Percentiles rank a stretch among this genome's conserved stretches.
phyloP scores from a whole-genome alignment of 1,140 invertebrate genomes.

The Venustaconcha ellipsiformis region DNA sequence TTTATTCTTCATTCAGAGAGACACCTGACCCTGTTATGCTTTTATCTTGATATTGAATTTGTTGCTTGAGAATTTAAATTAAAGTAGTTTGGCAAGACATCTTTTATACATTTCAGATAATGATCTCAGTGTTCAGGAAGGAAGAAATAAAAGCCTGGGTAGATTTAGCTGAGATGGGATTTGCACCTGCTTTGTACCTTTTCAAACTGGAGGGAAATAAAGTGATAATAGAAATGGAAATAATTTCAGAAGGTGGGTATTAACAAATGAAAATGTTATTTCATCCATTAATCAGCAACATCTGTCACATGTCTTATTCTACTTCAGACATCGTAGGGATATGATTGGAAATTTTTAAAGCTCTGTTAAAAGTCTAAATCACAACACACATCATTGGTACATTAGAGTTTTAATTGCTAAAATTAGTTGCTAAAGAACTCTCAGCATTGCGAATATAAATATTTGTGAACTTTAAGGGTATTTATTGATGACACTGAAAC shows the following conservation, averaged over 20 bases:
- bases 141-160: slow-evolving; percentile 31
- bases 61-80: background rate
- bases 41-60: background rate
- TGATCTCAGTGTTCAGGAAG: slow-evolving; percentile 25
- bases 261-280: background rate
- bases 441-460: too few species aligned
- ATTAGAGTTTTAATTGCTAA: too few species aligned
- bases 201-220: slow-evolving; percentile 26
- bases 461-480: too few species aligned
- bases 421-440: too few species aligned
- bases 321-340: too few species aligned
- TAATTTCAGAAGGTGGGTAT: slow-evolving; percentile 26
- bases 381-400: too few species aligned
- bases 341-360: too few species aligned
- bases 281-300: background rate
- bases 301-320: too few species aligned
- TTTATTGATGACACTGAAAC: too few species aligned
- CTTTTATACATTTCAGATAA: slow-evolving; percentile 23
- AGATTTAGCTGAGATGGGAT: slow-evolving; percentile 17
- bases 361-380: too few species aligned
- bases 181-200: slow-evolving; percentile 28
- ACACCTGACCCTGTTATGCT: background rate
- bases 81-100: too few species aligned
- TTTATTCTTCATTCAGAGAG: too few species aligned
- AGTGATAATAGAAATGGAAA: slow-evolving; percentile 29